These are phyloP conservation scores for Crotalus helleri DNA, from an alignment of 2,113 vertebrate genomes.

Conservation along the genomic window DNA sequence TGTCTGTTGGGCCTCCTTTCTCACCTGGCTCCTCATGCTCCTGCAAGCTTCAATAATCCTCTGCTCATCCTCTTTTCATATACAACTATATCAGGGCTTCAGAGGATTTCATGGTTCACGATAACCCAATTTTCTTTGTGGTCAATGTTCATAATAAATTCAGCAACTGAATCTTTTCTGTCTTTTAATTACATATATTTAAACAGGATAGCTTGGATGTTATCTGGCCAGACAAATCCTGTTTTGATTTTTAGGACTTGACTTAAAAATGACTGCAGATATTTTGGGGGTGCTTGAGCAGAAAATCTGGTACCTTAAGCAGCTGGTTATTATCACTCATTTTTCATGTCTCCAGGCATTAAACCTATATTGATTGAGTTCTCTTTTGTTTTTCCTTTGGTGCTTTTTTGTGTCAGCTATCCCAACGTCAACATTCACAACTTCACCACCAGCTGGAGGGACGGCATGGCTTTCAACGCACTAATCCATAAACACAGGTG, in stretches of 20 bases:
- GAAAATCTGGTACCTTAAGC: not conserved
- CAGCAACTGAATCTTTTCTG: not conserved
- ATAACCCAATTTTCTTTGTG: not conserved
- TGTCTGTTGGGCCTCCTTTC: not conserved
- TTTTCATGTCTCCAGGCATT: not conserved
- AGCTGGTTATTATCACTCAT: not conserved
- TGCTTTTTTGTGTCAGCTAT: conserved; percentile 74
- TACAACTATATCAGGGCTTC: not conserved
- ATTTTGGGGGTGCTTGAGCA: not conserved
- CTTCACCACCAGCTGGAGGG: conserved; percentile 95
- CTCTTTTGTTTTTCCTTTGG: conserved; percentile 3
- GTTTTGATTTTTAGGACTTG: not conserved
- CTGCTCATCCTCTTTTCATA: not conserved
- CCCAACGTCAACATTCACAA: conserved; percentile 97
- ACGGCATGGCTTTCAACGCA: conserved; percentile 98
- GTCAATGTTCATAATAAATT: not conserved
- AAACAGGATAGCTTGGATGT: not conserved
- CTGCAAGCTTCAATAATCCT: not conserved
- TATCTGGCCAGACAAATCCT: not conserved
- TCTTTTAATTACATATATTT: not conserved
- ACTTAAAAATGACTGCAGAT: not conserved
- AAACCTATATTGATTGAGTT: not conserved
- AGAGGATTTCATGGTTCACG: not conserved
- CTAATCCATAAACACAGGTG: conserved; percentile 98
- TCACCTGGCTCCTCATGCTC: not conserved